phyloP scores from a whole-genome alignment of 2,113 vertebrate species.

The Apeltes quadracus region DNA sequence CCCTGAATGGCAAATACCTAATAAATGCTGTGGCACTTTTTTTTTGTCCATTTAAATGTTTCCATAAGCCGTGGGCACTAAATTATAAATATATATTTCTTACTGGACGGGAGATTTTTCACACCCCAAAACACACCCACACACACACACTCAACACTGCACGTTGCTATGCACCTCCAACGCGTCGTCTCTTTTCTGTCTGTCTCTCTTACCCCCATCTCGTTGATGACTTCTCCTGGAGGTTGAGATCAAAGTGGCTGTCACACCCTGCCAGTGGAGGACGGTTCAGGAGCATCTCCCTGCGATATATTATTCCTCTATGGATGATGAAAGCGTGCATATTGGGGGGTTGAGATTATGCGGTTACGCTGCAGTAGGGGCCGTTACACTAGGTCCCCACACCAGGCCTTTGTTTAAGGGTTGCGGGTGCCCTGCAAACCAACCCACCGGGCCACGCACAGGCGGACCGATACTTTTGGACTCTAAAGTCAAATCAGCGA shows the following conservation, averaged over 20 bases:
- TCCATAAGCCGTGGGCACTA: slow-evolving; percentile 39
- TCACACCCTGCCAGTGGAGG: slow-evolving; percentile 76
- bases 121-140: slow-evolving; percentile 17
- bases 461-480: slow-evolving; percentile 17
- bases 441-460: slow-evolving; percentile 29
- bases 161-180: neutral
- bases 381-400: slow-evolving; percentile 42
- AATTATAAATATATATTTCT: slow-evolving; percentile 75
- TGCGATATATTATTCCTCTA: slow-evolving; percentile 73
- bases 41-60: neutral
- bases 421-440: slow-evolving; percentile 21
- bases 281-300: slow-evolving; percentile 69
- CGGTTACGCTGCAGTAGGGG: slow-evolving; percentile 68
- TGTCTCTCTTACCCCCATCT: slow-evolving; percentile 59
- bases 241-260: slow-evolving; percentile 81
- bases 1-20: slow-evolving; percentile 3
- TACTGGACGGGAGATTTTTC: slow-evolving; percentile 72
- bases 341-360: slow-evolving; percentile 60
- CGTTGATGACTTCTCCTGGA: slow-evolving; percentile 82
- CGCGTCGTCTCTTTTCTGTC: slow-evolving; percentile 25
- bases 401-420: slow-evolving; percentile 54
- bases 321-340: slow-evolving; percentile 75
- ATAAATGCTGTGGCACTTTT: slow-evolving; percentile 23
- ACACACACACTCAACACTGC: neutral
- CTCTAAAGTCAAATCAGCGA: slow-evolving; percentile 37